Conservation (phyloP, 2,797 vertebrate genomes). For the Chloroceryle inda region DNA sequence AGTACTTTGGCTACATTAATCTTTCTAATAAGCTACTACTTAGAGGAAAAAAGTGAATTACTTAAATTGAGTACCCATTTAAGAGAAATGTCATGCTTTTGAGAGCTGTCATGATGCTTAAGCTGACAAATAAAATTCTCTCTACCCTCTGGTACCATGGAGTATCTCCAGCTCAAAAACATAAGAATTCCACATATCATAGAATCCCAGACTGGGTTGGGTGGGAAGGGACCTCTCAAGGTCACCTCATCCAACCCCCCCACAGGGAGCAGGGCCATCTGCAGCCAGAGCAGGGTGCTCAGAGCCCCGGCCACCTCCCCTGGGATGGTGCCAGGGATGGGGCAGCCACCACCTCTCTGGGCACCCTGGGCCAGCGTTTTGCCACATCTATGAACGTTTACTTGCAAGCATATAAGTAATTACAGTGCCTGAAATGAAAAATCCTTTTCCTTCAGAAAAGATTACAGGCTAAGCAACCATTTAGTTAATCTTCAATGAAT, state of each 20-base stretch:
- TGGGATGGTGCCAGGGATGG: too few species aligned
- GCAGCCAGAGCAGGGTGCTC: too few species aligned
- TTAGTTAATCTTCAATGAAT: slow-evolving; percentile 15
- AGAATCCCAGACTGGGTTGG: too few species aligned
- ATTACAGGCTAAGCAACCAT: slow-evolving; percentile 40
- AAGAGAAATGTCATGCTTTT: not conserved
- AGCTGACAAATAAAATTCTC: not conserved
- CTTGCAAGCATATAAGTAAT: not conserved
- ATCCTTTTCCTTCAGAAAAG: slow-evolving; percentile 7
- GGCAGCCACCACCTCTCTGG: too few species aligned
- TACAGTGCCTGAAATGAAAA: slow-evolving; percentile 39
- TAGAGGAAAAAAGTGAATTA: not conserved
- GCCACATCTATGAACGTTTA: too few species aligned
- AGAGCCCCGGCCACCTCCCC: too few species aligned
- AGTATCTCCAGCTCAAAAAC: not conserved
- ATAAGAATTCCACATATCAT: not conserved
- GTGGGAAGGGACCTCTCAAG: too few species aligned
- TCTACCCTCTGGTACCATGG: not conserved
- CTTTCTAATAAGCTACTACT: not conserved
- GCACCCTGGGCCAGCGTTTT: too few species aligned
- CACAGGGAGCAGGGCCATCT: too few species aligned
- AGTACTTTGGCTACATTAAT: not conserved
- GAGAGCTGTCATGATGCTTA: not conserved
- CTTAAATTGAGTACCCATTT: not conserved
- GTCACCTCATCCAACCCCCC: too few species aligned